Percentiles rank a stretch among this genome's conserved stretches.
Conservation (phyloP, 2,113 vertebrate species). For the Paradoxurus hermaphroditus region DNA sequence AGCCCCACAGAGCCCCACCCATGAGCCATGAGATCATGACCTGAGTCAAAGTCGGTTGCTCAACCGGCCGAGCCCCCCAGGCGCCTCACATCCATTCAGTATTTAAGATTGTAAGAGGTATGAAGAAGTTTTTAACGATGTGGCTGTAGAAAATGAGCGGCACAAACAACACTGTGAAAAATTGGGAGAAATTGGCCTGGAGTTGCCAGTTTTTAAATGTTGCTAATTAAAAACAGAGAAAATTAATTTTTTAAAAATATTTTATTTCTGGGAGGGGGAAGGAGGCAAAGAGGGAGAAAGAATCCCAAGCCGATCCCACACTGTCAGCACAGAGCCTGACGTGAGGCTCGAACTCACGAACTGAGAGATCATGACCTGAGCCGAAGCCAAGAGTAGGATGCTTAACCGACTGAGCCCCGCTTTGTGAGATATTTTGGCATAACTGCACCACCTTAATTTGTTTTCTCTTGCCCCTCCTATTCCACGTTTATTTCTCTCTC, state of each 20-base stretch:
- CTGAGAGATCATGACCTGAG: too few relatives aligned
- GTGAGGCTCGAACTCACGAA: too few relatives aligned
- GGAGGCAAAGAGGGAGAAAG: too few relatives aligned
- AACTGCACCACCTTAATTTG: rapidly evolving
- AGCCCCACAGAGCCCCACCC: too few relatives aligned
- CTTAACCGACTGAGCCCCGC: too few relatives aligned
- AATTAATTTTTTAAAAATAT: not conserved
- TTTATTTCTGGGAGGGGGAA: too few relatives aligned
- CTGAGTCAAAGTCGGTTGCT: too few relatives aligned
- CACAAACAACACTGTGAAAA: not conserved
- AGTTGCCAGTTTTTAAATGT: not conserved
- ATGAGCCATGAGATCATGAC: too few relatives aligned
- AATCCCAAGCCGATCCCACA: too few relatives aligned
- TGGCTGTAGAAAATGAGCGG: not conserved
- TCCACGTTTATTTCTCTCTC: not conserved
- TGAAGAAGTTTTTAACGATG: not conserved
- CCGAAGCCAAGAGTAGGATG: too few relatives aligned
- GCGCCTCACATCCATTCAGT: not conserved
- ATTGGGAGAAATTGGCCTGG: not conserved
- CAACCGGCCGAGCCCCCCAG: too few relatives aligned
- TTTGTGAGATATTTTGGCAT: not conserved
- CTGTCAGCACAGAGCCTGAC: too few relatives aligned
- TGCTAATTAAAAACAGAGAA: not conserved
- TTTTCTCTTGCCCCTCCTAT: not conserved
- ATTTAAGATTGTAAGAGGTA: not conserved